Base-by-base conservation (phyloP, 2,113 vertebrate genomes). In the Apodemus speciosus region DNA sequence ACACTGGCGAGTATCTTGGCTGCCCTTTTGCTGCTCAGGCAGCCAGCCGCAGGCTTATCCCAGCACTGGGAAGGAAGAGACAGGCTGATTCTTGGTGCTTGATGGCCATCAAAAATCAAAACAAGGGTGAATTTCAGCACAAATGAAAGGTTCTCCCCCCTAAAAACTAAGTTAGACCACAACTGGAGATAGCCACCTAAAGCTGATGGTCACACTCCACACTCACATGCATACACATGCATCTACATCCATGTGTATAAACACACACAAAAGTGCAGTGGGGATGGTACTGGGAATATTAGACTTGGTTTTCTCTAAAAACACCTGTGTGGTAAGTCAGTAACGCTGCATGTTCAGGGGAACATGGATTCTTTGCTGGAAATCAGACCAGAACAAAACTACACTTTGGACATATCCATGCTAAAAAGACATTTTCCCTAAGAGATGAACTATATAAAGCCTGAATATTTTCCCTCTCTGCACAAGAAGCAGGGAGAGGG, bases 401-500 rank as follows among this genome's bases (percentile, higher is more conserved):
- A 18, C 38, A 10, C 79, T 91, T 89, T 86, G 38, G 38, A 58
- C 73, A 35, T 80, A 64, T 81, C 43, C 51, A 11, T 62, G 32
- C 66, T 62, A 13, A n/a, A 0, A 18, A 68, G 27, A 13, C 51
- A 91, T 77, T 94, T 86, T 21, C 80, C 79, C 56, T 0, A 0
- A 92, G 40, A 27, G 53, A 16, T 83, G 8, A 71, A 9, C 38
- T 0, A 15, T 73, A 66, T 18, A 69, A 32, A 25, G 49, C 3
- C 62, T 90, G 16, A 23, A 84, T 84, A 92, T 18, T 85, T 2
- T 35, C 58, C 81, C n/a, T 73, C 4, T 95, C 64, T 51, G 27
- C 95, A 99, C 98, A 98, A 97, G 96, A 98, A 96, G 11, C 97
- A 98, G 87, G 98, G 98, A 0, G 98, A 96, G 80, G 98, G 84